These are phyloP conservation scores for Pteromalus puparum DNA, from an alignment of 1,140 invertebrate genomes.

Conservation along the genomic window DNA sequence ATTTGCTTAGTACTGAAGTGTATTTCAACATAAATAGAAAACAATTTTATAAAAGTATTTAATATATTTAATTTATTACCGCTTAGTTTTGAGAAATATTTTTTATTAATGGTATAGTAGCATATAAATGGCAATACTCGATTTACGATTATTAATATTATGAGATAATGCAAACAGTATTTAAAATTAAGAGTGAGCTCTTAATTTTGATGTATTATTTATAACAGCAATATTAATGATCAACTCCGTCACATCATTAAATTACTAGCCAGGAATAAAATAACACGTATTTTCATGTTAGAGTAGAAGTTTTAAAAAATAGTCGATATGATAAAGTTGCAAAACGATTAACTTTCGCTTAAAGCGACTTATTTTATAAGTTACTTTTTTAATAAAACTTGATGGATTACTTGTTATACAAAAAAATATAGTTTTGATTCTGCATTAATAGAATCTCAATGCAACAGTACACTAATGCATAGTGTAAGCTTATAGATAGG, in stretches of 20 bases:
- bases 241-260: neutral
- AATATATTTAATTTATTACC: neutral
- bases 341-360: neutral
- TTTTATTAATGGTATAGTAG: neutral
- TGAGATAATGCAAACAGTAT: neutral
- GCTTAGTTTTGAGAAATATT: slow-evolving; percentile 4
- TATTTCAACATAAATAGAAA: neutral
- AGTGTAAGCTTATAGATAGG: no score
- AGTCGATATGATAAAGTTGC: no score
- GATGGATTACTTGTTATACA: neutral
- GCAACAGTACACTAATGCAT: no score
- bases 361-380: neutral
- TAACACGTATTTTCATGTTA: neutral
- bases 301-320: neutral
- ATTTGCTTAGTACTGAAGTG: slow-evolving; percentile 3
- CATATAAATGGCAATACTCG: neutral
- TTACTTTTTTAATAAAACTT: neutral
- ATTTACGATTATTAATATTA: neutral
- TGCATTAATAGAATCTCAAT: no score
- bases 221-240: neutral
- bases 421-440: neutral
- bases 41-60: slow-evolving; percentile 12
- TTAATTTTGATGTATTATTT: slow-evolving; percentile 9
- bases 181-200: neutral
- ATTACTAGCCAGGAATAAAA: neutral